Percentiles rank a stretch among this genome's conserved stretches.
These are phyloP conservation scores for Falco naumanni DNA, from an alignment of 2,797 vertebrate species.

Conservation along the genomic window DNA sequence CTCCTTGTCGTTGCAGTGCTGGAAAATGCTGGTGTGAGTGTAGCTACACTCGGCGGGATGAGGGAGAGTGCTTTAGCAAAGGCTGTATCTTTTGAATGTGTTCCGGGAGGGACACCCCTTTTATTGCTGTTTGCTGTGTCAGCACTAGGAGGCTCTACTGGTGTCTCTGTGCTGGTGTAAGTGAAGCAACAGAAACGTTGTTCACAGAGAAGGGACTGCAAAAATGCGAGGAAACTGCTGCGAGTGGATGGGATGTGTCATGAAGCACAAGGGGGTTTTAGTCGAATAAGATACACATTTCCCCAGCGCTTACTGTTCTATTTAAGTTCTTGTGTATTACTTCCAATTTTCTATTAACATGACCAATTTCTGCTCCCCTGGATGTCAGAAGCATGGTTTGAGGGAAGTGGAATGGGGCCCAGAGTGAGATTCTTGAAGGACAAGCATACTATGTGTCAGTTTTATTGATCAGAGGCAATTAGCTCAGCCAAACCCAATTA, in stretches of 20 bases:
- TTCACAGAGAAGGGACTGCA: not conserved
- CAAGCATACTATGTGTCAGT: not conserved
- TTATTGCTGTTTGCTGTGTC: not conserved
- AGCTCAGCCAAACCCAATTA: slow-evolving; percentile 49
- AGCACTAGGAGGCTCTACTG: not conserved
- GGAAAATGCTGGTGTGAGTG: not conserved
- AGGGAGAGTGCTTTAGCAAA: not conserved
- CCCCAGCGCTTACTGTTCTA: slow-evolving; percentile 8
- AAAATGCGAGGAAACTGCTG: not conserved
- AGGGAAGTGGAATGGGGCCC: not conserved
- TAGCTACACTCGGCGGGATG: not conserved
- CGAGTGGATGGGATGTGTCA: not conserved
- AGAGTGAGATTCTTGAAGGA: slow-evolving; percentile 29
- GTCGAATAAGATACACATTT: not conserved
- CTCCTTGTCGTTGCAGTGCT: not conserved
- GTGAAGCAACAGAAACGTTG: not conserved
- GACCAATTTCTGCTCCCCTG: not conserved
- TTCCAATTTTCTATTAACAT: not conserved
- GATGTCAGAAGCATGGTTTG: slow-evolving; percentile 2
- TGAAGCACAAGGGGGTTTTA: not conserved
- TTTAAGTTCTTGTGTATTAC: not conserved
- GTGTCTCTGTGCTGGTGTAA: not conserved
- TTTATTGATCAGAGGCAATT: slow-evolving; percentile 63
- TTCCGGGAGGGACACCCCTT: not conserved
- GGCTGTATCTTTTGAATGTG: not conserved